phyloP scores from a whole-genome alignment of 2,888 invertebrate genomes.

The Eremobia ochroleuca region DNA sequence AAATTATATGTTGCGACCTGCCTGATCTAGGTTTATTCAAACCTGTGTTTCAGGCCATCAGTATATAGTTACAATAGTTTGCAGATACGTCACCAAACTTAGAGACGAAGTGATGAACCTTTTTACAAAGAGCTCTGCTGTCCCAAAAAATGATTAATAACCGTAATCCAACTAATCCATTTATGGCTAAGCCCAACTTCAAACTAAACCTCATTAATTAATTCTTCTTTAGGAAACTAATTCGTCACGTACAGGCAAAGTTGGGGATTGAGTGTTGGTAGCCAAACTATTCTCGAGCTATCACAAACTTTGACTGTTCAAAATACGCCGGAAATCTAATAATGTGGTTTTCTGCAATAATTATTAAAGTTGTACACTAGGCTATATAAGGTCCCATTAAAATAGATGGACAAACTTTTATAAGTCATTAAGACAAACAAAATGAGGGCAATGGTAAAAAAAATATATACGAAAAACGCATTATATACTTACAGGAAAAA shows the following conservation, averaged over 20 bases:
- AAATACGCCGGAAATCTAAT: constrained; percentile 13
- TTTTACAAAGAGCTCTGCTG: background rate
- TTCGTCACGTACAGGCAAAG: constrained; percentile 28
- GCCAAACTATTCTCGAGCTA: constrained; percentile 32
- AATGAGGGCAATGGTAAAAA: too few relatives aligned
- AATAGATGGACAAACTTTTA: too few relatives aligned
- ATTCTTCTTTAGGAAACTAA: constrained; percentile 52
- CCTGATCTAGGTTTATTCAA: too few relatives aligned
- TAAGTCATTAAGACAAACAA: too few relatives aligned
- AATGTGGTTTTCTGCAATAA: constrained; percentile 15
- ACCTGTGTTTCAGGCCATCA: too few relatives aligned
- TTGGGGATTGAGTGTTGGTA: constrained; percentile 33
- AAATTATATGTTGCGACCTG: too few relatives aligned
- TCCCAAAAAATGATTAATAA: background rate
- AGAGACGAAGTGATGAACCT: background rate
- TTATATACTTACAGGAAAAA: too few relatives aligned
- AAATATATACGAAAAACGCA: too few relatives aligned
- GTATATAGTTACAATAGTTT: too few relatives aligned
- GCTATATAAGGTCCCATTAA: too few relatives aligned
- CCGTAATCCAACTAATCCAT: constrained; percentile 18
- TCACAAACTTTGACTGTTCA: constrained; percentile 27
- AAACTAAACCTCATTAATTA: constrained; percentile 29
- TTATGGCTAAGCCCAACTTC: background rate
- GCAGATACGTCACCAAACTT: background rate
- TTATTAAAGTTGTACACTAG: background rate